phyloP scores from a whole-genome alignment of 2,888 invertebrate species.

The Metallyticus violacea region DNA sequence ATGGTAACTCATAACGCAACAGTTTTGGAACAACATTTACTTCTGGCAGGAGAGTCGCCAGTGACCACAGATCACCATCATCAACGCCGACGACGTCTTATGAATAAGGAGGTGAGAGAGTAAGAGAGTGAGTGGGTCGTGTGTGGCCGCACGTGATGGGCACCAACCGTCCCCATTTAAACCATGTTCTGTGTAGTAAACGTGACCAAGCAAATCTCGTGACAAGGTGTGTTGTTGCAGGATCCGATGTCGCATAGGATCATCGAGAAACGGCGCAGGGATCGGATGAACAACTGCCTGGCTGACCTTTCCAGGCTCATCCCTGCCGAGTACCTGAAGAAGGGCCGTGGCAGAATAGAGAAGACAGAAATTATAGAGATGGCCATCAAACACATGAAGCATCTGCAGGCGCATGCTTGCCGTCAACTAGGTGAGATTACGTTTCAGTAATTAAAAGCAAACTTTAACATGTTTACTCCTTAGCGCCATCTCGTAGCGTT shows the following conservation, averaged over 20 bases:
- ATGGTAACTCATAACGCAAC: constrained; percentile 33
- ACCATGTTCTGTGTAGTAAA: background rate
- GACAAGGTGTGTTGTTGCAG: constrained; percentile 53
- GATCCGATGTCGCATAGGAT: constrained; percentile 97
- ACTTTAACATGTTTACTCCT: too few relatives aligned
- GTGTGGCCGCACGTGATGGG: background rate
- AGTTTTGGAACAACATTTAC: constrained; percentile 32
- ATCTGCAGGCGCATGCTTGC: constrained; percentile 61
- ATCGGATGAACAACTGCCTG: constrained; percentile 96
- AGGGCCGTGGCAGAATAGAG: constrained; percentile 92
- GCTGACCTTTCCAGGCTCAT: constrained; percentile 91
- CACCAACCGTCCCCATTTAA: background rate
- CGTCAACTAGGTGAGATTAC: constrained; percentile 40
- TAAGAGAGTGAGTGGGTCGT: background rate
- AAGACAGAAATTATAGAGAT: constrained; percentile 98
- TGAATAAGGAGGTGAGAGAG: constrained; percentile 19
- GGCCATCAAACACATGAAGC: constrained; percentile 93
- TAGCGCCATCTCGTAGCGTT: too few relatives aligned
- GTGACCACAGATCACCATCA: background rate
- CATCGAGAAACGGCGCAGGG: constrained; percentile 91
- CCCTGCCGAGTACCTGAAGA: constrained; percentile 89
- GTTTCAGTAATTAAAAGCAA: background rate
- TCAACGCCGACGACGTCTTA: background rate
- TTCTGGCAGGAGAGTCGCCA: constrained; percentile 24
- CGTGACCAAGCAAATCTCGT: background rate